phyloP scores from a whole-genome alignment of 2,113 vertebrate genomes.

The Chiloscyllium plagiosum region DNA sequence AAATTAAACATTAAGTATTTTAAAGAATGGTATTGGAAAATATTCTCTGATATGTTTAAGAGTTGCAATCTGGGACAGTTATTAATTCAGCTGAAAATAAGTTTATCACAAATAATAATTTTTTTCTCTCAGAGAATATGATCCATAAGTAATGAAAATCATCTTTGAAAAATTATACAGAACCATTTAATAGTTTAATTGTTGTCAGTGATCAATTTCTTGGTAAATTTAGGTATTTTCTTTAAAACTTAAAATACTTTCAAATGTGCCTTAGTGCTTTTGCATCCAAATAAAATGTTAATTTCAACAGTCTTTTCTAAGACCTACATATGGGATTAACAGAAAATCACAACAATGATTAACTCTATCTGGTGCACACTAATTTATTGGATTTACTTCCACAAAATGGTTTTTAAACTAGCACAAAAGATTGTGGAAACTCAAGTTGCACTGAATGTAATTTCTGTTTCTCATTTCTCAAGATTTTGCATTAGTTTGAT shows the following conservation, averaged over 20 bases:
- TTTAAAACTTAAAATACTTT: too few species aligned
- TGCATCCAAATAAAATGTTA: neutral
- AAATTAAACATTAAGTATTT: neutral
- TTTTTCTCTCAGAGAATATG: neutral
- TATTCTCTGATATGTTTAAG: neutral
- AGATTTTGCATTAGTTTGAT: too few species aligned
- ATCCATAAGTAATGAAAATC: neutral
- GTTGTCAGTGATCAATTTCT: neutral
- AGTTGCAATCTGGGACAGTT: neutral
- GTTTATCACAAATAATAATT: neutral
- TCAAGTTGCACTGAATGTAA: too few species aligned
- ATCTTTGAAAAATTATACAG: neutral
- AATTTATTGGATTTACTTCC: too few species aligned
- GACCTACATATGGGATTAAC: too few species aligned
- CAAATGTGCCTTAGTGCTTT: neutral
- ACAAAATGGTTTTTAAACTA: too few species aligned
- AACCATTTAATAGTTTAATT: neutral
- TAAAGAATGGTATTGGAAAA: neutral
- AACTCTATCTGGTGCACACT: too few species aligned
- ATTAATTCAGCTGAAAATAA: neutral
- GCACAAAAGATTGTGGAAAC: too few species aligned
- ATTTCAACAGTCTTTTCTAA: too few species aligned
- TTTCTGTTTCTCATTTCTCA: too few species aligned
- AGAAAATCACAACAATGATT: too few species aligned
- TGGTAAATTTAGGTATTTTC: neutral